Evolutionary conservation across 37 sponge, comb jelly and placozoan species (phyloP).

Genomic region (Cliona cf. orientalis): DNA sequence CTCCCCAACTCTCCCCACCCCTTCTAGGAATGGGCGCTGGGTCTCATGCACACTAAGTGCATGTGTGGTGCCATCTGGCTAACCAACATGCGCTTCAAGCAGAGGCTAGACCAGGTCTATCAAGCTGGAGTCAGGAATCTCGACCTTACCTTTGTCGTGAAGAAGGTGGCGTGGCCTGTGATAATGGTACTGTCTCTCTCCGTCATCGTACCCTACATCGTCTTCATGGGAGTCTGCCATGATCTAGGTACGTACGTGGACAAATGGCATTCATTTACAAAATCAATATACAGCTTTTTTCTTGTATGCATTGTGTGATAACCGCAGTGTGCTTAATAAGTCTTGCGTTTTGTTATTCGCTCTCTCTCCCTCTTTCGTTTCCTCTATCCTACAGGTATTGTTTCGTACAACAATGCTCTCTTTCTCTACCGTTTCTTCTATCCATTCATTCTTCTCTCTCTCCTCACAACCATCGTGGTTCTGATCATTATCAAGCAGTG

Average conservation of each 20-base stretch:
- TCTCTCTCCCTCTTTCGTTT: not conserved
- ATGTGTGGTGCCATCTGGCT: conserved; percentile 93
- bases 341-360: not conserved
- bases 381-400: not conserved
- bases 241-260: conserved; percentile 27
- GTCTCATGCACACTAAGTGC: conserved; percentile 91
- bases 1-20: no score
- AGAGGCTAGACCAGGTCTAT: conserved; percentile 83
- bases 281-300: not conserved
- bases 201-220: conserved; percentile 66
- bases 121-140: conserved; percentile 87
- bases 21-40: conserved; percentile 97
- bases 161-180: conserved; percentile 83
- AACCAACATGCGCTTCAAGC: conserved; percentile 80
- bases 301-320: not conserved
- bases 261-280: not conserved
- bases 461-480: conserved; percentile 41
- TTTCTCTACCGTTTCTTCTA: conserved; percentile 66
- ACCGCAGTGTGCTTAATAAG: not conserved
- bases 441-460: conserved; percentile 47
- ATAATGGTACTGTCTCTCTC: conserved; percentile 58
- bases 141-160: conserved; percentile 71
- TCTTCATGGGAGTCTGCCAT: conserved; percentile 55
- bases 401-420: conserved; percentile 3
- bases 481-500: conserved; percentile 46